phyloP scores from a whole-genome alignment of 2,888 invertebrate species.

The Pandemis heparana region DNA sequence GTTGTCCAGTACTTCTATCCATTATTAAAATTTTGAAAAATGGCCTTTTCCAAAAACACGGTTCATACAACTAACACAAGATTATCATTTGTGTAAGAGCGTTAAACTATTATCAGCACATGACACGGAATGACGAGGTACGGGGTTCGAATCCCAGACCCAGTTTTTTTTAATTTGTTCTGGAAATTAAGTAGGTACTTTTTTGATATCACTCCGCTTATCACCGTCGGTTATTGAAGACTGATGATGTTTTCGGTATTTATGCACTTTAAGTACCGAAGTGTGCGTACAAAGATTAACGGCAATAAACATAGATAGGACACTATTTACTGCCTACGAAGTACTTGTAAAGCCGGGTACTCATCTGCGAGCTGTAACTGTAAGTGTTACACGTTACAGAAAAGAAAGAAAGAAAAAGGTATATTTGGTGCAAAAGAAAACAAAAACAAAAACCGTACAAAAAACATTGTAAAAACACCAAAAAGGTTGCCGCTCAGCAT shows the following conservation, averaged over 20 bases:
- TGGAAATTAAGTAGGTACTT: not conserved
- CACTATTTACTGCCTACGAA: not conserved
- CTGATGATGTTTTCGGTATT: not conserved
- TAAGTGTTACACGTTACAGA: too few species aligned
- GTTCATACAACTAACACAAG: not conserved
- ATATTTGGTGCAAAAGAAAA: too few species aligned
- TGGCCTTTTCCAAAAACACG: not conserved
- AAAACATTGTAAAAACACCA: too few species aligned
- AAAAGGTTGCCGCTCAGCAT: too few species aligned
- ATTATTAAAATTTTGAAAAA: not conserved
- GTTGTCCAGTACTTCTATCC: constrained; percentile 20
- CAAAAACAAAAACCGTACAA: too few species aligned
- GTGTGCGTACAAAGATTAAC: not conserved
- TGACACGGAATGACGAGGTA: too few species aligned
- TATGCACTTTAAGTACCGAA: not conserved
- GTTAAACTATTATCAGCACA: too few species aligned
- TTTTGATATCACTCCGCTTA: not conserved
- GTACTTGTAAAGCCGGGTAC: too few species aligned
- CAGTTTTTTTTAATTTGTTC: too few species aligned
- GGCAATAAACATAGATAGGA: not conserved
- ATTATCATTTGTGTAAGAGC: not conserved
- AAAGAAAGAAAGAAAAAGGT: too few species aligned
- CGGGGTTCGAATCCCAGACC: too few species aligned
- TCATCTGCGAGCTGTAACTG: too few species aligned
- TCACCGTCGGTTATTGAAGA: not conserved